phyloP scores from a whole-genome alignment of 2,113 vertebrate genomes.

The Xenopus laevis region DNA sequence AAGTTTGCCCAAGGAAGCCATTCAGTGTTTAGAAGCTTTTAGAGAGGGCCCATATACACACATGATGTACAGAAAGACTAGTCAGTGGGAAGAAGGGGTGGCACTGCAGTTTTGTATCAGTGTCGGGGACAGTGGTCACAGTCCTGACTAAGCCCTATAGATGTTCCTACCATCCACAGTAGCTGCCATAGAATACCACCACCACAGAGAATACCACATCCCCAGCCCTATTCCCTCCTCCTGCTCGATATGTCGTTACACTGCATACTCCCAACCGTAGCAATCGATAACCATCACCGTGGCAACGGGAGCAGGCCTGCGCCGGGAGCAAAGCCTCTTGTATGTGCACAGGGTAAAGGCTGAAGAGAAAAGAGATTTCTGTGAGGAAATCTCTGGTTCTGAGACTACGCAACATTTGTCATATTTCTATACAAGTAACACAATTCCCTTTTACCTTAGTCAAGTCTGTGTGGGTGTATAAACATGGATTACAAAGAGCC shows the following conservation, averaged over 20 bases:
- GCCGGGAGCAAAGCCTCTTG: slow-evolving; percentile 13
- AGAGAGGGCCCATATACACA: too few species aligned
- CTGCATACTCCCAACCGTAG: slow-evolving; percentile 30
- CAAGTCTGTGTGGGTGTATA: slow-evolving; percentile 24
- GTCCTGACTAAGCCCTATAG: slow-evolving; percentile 33
- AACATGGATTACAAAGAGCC: slow-evolving; percentile 20
- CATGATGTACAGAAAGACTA: too few species aligned
- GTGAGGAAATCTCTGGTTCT: background rate
- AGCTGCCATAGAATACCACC: too few species aligned
- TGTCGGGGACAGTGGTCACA: slow-evolving; percentile 17
- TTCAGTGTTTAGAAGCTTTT: too few species aligned
- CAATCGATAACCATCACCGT: slow-evolving; percentile 38
- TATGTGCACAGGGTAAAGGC: background rate
- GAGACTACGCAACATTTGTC: background rate
- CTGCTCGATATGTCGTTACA: slow-evolving; percentile 24
- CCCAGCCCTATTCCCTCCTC: slow-evolving; percentile 22
- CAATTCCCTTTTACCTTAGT: background rate
- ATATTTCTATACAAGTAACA: background rate
- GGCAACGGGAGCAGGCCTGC: slow-evolving; percentile 30
- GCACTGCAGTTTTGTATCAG: slow-evolving; percentile 10
- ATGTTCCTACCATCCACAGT: slow-evolving; percentile 20
- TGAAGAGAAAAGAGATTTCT: slow-evolving; percentile 15
- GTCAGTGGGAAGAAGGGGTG: background rate
- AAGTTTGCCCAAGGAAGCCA: too few species aligned
- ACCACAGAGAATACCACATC: slow-evolving; percentile 24